Base-by-base conservation (phyloP, 2,113 vertebrate genomes). In the Ornithorhynchus anatinus region DNA sequence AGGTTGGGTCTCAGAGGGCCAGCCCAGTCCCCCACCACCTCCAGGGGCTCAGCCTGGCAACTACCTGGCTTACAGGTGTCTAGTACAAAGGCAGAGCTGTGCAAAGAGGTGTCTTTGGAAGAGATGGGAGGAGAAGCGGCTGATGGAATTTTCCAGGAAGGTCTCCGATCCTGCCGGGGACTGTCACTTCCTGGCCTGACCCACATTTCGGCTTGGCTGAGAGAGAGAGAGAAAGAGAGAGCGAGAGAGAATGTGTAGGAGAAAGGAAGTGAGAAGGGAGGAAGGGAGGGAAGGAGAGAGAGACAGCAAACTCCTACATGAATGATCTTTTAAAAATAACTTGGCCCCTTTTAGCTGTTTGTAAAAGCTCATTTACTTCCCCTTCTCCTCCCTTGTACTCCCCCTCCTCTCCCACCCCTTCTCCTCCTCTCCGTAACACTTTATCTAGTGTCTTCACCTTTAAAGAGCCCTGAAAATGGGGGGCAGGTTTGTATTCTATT, bases 301-400 rank as follows among this genome's bases (percentile, higher is more conserved):
- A 72, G 71, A 57, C 68, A 66, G 61, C 35, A 19, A 42, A 69
- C 1, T 2, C 48, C 64, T 63, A 35, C 17, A 9, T 44, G 66
- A 87, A 77, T 79, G 75, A 75, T 68, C 64, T 61, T 79, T 83
- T 84, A 88, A 88, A 85, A 88, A 81, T 88, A 88, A 23, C 67
- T 8, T 70, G 79, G 39, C 83, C 86, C 72, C 72, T 75, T 83
- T 85, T 56, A 54, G 72, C 69, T 63, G 75, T 62, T 63, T 72
- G 73, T 67, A n/a, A 84, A 70, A 72, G 52, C 72, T 77, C 67
- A 32, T 36, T 47, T 75, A 59, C 40, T 2, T 7, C 42, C 56
- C 36, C 25, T 69, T 47, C 47, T 17, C 7, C 19, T 23, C 29
- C 27, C 40, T 33, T 59, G 27, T 23, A 5, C 8, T 23, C 14